phyloP scores from a whole-genome alignment of 1,140 invertebrate genomes.

The Dendroctonus ponderosae region DNA sequence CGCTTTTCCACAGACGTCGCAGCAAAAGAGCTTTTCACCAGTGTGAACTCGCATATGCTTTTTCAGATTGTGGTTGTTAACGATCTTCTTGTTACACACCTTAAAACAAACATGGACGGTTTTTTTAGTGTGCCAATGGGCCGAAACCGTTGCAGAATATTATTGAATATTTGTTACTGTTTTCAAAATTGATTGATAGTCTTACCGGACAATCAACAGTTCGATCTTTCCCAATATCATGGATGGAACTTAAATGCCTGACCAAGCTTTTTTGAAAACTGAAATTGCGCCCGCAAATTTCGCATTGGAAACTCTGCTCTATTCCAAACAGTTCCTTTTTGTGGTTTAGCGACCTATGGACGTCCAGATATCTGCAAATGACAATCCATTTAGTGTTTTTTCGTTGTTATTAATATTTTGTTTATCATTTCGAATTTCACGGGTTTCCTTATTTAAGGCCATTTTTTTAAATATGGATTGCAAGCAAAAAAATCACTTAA shows the following conservation, averaged over 20 bases:
- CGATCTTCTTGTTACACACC: conserved; percentile 43
- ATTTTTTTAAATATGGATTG: no score
- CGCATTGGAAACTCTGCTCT: conserved; percentile 37
- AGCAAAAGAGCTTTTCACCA: conserved; percentile 77
- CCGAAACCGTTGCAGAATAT: no score
- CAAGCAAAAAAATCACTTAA: no score
- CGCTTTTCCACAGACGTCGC: conserved; percentile 68
- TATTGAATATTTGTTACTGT: no score
- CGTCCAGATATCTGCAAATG: conserved; percentile 43
- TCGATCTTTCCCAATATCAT: conserved; percentile 38
- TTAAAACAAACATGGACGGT: background rate
- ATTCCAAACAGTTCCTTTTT: conserved; percentile 40
- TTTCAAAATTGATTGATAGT: background rate
- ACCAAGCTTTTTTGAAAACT: conserved; percentile 40
- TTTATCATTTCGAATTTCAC: no score
- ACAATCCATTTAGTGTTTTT: no score
- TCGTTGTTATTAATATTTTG: no score
- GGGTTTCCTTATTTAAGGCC: no score
- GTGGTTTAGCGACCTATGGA: conserved; percentile 45
- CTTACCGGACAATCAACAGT: conserved; percentile 36
- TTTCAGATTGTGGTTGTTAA: conserved; percentile 43
- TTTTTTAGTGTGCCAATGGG: no score
- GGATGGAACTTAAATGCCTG: conserved; percentile 40
- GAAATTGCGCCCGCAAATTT: conserved; percentile 41
- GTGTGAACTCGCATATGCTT: conserved; percentile 69